These are phyloP conservation scores for Atethmia centrago DNA, from an alignment of 2,888 invertebrate species.

Conservation along the genomic window DNA sequence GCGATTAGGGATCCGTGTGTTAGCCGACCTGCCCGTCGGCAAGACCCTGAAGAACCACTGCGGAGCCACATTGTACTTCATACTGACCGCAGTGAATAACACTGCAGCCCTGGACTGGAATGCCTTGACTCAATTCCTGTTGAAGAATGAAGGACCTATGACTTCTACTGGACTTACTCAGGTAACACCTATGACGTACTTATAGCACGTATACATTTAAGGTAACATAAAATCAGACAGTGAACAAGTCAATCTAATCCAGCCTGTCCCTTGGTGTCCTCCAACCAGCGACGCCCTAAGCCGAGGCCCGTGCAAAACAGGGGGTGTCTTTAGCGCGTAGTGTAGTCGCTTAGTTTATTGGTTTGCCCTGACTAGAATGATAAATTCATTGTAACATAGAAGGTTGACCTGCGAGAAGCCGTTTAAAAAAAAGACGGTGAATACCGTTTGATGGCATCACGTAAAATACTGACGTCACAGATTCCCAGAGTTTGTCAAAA, in stretches of 20 bases:
- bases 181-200: constrained; percentile 71
- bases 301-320: not conserved
- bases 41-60: constrained; percentile 92
- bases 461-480: not conserved
- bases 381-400: not conserved
- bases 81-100: constrained; percentile 84
- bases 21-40: constrained; percentile 92
- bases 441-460: not conserved
- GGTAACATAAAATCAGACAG: not conserved
- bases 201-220: not conserved
- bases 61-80: constrained; percentile 89
- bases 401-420: not conserved
- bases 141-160: constrained; percentile 90
- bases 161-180: constrained; percentile 92
- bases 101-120: constrained; percentile 90
- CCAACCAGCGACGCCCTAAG: not conserved
- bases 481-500: not conserved
- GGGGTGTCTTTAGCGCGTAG: not conserved
- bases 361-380: not conserved
- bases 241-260: not conserved
- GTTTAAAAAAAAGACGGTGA: too few species aligned
- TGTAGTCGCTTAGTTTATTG: not conserved
- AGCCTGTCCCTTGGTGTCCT: not conserved
- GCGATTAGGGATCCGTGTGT: constrained; percentile 86
- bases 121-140: constrained; percentile 88